Percentiles rank a stretch among this genome's conserved stretches.
Conservation (phyloP, 2,888 invertebrate species). For the Cryptosula pallasiana region DNA sequence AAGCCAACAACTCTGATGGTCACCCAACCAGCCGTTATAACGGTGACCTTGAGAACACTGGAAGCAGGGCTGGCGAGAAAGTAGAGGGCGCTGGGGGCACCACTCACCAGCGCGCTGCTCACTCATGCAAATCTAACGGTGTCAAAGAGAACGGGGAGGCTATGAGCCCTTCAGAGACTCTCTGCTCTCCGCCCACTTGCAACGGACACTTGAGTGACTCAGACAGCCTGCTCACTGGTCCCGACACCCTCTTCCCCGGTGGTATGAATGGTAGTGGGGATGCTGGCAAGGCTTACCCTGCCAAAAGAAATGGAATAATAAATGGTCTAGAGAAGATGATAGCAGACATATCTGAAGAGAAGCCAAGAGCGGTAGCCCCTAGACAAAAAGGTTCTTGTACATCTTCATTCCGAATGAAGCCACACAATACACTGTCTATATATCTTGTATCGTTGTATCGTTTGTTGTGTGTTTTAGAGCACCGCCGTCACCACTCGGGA, state of each 20-base stretch:
- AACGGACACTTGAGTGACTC: neutral
- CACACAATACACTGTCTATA: too few relatives aligned
- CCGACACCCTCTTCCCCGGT: neutral
- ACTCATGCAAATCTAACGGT: neutral
- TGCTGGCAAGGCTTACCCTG: too few relatives aligned
- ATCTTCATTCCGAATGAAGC: too few relatives aligned
- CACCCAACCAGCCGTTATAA: neutral
- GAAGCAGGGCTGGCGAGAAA: neutral
- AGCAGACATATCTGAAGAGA: slow-evolving; percentile 13
- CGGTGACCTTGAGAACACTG: neutral
- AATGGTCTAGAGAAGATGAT: slow-evolving; percentile 21
- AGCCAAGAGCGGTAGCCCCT: neutral
- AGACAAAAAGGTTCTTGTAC: too few relatives aligned
- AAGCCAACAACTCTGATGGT: neutral
- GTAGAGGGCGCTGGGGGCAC: neutral
- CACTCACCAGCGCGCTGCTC: neutral
- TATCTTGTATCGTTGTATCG: too few relatives aligned
- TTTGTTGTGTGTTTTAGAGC: neutral
- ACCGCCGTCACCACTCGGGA: slow-evolving; percentile 11
- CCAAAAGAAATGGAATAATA: neutral
- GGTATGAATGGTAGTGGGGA: slow-evolving; percentile 1
- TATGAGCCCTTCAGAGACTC: neutral
- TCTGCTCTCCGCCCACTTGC: slow-evolving; percentile 7
- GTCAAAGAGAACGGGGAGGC: neutral
- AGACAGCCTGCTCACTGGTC: slow-evolving; percentile 1